A percentile compares a stretch with the other conserved stretches of the same genome.
phyloP scores from a whole-genome alignment of 2,797 vertebrate genomes.

The Serranus cabrilla region DNA sequence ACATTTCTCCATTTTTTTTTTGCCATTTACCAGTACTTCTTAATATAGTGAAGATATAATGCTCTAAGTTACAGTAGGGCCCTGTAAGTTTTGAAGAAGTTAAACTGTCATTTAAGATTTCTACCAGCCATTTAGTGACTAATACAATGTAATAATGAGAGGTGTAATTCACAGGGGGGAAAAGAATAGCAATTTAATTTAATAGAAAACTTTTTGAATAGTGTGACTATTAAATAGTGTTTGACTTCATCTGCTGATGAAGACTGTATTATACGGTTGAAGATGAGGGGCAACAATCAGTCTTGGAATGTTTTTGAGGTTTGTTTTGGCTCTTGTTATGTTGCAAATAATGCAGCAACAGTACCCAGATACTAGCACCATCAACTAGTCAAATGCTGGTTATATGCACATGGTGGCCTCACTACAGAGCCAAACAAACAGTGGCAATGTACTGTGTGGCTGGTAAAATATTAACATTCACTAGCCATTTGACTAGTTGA shows the following conservation, averaged over 20 bases:
- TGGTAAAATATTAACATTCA: no score
- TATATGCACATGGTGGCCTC: no score
- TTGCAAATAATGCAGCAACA: no score
- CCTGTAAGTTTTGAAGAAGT: neutral
- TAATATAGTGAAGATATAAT: neutral
- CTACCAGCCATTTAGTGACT: neutral
- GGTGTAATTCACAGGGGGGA: neutral
- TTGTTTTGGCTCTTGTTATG: no score
- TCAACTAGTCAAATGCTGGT: no score
- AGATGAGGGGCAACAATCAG: neutral
- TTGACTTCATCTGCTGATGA: neutral
- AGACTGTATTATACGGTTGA: neutral
- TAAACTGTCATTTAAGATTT: neutral
- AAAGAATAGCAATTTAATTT: neutral
- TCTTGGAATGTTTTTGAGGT: no score
- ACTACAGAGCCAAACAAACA: no score
- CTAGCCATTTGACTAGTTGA: no score
- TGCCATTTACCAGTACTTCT: neutral
- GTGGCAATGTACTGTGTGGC: no score
- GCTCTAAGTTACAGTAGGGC: neutral
- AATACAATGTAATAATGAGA: neutral
- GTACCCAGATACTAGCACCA: no score
- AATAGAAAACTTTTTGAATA: neutral
- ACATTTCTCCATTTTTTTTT: neutral
- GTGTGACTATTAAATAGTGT: neutral